Conservation (phyloP, 2,113 vertebrate species). For the Callochromis pleurospilus region DNA sequence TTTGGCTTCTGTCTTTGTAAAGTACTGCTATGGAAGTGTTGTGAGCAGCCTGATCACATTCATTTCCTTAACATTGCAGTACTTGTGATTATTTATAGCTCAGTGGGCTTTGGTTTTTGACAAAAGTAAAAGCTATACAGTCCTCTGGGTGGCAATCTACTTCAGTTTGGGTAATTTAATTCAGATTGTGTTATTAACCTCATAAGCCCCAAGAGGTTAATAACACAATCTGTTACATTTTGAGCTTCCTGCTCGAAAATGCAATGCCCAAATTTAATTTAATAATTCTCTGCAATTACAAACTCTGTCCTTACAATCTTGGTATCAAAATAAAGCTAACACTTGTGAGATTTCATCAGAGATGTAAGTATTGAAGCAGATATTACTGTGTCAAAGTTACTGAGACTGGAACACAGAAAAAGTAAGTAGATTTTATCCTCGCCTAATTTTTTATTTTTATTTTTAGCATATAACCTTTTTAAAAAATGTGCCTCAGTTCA, state of each 20-base stretch:
- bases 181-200: conserved; percentile 16
- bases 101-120: conserved; percentile 5
- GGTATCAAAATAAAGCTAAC: not conserved
- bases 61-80: not conserved
- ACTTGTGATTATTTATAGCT: conserved; percentile 3
- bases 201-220: not conserved
- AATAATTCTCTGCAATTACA: not conserved
- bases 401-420: not conserved
- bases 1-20: not conserved
- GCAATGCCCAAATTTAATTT: not conserved
- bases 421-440: not conserved
- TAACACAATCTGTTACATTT: not conserved
- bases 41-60: not conserved
- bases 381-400: not conserved
- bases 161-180: conserved; percentile 24
- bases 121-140: not conserved
- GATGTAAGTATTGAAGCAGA: not conserved
- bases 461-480: not conserved
- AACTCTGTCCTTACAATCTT: not conserved
- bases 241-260: not conserved
- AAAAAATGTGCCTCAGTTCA: not conserved
- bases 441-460: not conserved
- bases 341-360: not conserved
- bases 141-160: not conserved
- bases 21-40: not conserved